phyloP scores from a whole-genome alignment of 1,140 invertebrate species.

The Mya arenaria region DNA sequence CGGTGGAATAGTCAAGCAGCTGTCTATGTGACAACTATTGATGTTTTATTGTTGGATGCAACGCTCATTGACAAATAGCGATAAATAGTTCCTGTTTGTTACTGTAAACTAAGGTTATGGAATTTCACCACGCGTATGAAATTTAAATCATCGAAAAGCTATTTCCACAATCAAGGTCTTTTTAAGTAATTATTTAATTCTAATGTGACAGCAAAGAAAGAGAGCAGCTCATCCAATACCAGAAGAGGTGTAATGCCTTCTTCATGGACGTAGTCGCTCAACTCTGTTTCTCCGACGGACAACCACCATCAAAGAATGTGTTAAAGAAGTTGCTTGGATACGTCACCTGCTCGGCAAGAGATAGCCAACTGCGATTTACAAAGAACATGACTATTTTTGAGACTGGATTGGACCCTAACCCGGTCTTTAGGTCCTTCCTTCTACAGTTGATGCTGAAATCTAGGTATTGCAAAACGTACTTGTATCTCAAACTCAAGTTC shows the following conservation, averaged over 20 bases:
- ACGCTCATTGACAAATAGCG: background rate
- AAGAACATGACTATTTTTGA: slow-evolving; percentile 69
- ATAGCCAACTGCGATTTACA: slow-evolving; percentile 38
- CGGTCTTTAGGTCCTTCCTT: slow-evolving; percentile 73
- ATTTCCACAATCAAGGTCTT: too few relatives aligned
- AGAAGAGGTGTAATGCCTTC: slow-evolving; percentile 70
- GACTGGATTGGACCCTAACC: slow-evolving; percentile 72
- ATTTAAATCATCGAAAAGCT: too few relatives aligned
- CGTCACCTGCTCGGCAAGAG: slow-evolving; percentile 58
- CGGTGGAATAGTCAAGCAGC: too few relatives aligned
- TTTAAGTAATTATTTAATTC: background rate
- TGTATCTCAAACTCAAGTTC: background rate
- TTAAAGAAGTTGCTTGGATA: slow-evolving; percentile 69
- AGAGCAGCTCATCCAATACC: slow-evolving; percentile 51
- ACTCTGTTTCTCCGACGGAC: slow-evolving; percentile 70
- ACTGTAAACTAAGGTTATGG: too few relatives aligned
- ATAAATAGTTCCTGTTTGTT: too few relatives aligned
- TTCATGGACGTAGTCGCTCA: slow-evolving; percentile 75
- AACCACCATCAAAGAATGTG: slow-evolving; percentile 66
- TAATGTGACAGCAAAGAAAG: background rate
- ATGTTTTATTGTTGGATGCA: background rate
- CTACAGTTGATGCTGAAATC: slow-evolving; percentile 70
- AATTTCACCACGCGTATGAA: too few relatives aligned
- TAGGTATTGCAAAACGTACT: too few relatives aligned
- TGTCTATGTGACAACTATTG: too few relatives aligned